Percentiles rank a stretch among this genome's conserved stretches.
Evolutionary conservation across 2,113 vertebrate genomes (phyloP).

Genomic region (Periophthalmodon schlosseri): DNA sequence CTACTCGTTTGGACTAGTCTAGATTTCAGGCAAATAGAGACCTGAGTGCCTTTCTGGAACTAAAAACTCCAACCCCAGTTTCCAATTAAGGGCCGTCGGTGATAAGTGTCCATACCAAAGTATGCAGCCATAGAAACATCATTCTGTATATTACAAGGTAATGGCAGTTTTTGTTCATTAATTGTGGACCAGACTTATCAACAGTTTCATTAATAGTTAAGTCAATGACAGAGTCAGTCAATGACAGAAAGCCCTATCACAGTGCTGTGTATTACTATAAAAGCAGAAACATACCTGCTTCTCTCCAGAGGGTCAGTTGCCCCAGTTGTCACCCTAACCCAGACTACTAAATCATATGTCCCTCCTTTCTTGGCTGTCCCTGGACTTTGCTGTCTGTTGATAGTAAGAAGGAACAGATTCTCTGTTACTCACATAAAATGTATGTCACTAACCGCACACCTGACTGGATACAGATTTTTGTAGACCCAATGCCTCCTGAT

Average conservation of each 20-base stretch:
- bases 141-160: neutral
- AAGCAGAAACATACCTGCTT: neutral
- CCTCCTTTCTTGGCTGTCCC: conserved; percentile 51
- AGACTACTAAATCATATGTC: conserved; percentile 67
- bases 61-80: neutral
- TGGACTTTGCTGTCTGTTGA: conserved; percentile 44
- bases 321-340: conserved; percentile 56
- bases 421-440: conserved; percentile 44
- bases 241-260: neutral
- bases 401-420: conserved; percentile 41
- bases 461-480: too few species aligned
- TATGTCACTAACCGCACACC: neutral
- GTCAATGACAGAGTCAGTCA: too few species aligned
- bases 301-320: conserved; percentile 39
- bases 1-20: neutral
- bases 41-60: neutral
- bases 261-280: neutral
- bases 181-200: neutral
- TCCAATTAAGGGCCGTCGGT: neutral
- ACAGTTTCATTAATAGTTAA: neutral
- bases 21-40: neutral
- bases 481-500: too few species aligned
- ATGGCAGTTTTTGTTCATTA: neutral
- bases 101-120: neutral
- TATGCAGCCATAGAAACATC: neutral